Evolutionary conservation across 1,140 invertebrate species (phyloP).

Genomic region (Anagrus nilaparvatae): DNA sequence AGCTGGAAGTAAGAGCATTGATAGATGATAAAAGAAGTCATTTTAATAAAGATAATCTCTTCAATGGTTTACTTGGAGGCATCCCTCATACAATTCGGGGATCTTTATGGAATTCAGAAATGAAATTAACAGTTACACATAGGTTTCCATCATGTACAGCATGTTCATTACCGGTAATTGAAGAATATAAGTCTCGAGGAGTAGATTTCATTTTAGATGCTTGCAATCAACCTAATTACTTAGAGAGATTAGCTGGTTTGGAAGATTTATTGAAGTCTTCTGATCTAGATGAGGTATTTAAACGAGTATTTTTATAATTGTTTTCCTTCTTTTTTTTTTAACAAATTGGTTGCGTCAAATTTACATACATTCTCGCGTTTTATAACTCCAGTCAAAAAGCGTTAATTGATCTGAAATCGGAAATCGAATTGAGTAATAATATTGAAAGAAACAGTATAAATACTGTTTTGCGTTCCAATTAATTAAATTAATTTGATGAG

Average conservation of each 20-base stretch:
- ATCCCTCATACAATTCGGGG: conserved; percentile 92
- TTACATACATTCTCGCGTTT: too few relatives aligned
- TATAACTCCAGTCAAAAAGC: too few relatives aligned
- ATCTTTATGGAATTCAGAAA: conserved; percentile 72
- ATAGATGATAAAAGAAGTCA: conserved; percentile 47
- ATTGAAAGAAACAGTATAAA: too few relatives aligned
- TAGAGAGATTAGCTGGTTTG: conserved; percentile 83
- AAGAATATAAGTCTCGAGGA: conserved; percentile 55
- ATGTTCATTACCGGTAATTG: conserved; percentile 64
- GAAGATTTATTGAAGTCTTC: conserved; percentile 59
- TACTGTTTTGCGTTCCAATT: too few relatives aligned
- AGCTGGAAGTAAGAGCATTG: conserved; percentile 43
- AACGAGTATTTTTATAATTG: not conserved
- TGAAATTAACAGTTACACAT: conserved; percentile 68
- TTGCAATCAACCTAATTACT: conserved; percentile 72
- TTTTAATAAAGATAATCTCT: conserved; percentile 26
- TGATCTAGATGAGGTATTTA: conserved; percentile 52
- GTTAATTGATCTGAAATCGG: not conserved
- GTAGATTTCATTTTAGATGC: conserved; percentile 74
- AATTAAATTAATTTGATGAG: too few relatives aligned
- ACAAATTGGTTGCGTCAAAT: not conserved
- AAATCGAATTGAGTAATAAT: not conserved
- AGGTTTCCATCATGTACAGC: conserved; percentile 88
- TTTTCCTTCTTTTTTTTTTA: not conserved
- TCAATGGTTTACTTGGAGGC: conserved; percentile 64